phyloP scores from a whole-genome alignment of 2,797 vertebrate genomes.

The Acestrorhynchus altus region DNA sequence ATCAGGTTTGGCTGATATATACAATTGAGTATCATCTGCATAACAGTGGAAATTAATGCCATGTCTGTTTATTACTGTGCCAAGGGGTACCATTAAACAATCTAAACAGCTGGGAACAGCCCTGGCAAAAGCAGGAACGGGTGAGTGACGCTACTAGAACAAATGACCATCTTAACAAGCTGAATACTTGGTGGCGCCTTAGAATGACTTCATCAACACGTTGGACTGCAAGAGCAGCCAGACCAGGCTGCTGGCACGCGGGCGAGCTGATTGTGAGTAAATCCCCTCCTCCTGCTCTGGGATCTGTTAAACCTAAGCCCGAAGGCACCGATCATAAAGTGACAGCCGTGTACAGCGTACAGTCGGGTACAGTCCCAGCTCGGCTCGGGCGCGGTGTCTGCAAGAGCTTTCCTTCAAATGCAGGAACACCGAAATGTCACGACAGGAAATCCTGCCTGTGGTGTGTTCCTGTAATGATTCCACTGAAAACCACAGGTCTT shows the following conservation, averaged over 20 bases:
- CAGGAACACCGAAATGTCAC: background rate
- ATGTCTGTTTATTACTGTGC: too few relatives aligned
- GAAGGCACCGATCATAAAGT: background rate
- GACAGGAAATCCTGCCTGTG: background rate
- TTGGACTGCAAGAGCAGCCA: constrained; percentile 13
- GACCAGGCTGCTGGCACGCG: constrained; percentile 19
- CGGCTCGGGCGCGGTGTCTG: background rate
- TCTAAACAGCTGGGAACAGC: background rate
- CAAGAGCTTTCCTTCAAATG: background rate
- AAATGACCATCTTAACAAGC: constrained; percentile 6
- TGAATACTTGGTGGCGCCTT: background rate
- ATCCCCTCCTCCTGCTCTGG: constrained; percentile 31
- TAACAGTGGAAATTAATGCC: too few relatives aligned
- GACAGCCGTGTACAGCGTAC: background rate
- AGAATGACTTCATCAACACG: constrained; percentile 49
- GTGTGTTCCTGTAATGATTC: background rate
- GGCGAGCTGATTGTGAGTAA: constrained; percentile 24
- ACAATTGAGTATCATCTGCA: too few relatives aligned
- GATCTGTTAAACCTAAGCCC: constrained; percentile 18
- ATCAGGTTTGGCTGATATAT: too few relatives aligned
- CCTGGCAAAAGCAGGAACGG: background rate
- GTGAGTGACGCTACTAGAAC: background rate
- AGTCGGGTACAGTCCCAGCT: background rate
- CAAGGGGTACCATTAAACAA: constrained; percentile 22
- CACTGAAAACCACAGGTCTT: background rate